Evolutionary conservation across 1,140 invertebrate species (phyloP), one percentile per base, ranked within the genome.

Genomic region (Drosophila kanapiae): DNA sequence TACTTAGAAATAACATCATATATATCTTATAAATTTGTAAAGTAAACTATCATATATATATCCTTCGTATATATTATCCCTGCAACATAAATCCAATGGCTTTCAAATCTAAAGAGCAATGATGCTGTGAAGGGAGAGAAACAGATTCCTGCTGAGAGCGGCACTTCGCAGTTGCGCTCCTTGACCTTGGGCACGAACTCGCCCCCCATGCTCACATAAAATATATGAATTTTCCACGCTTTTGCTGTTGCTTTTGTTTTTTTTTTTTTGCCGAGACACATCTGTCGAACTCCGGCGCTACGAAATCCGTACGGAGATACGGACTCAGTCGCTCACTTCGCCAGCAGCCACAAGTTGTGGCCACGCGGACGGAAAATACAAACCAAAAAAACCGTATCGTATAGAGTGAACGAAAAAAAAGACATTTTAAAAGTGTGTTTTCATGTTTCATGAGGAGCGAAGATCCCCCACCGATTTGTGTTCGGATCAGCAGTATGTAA

Each of bases 271-370:
- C 33, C 18, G 16, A 54, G 51, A 54, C 33, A 37, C 51, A 54
- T 54, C 51, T 54, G 51, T 14, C 9, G 48, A 51, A 33, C 64
- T 68, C 61, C 59, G 43, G 35, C 11, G 7, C 29, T n/a, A 3
- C 31, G 40, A 40, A 37, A 70, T 59, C 40, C 57, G 33, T 3
- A 35, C 42, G 13, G 14, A 57, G 27, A 49, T 23, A 40, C 29
- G 59, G 29, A 42, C 18, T 74, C 57, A 75, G 57, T 74, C 59
- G 51, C 76, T 65, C 48, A 64, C 45, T 65, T 88, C 61, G 78
- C 53, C 58, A 78, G 56, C 82, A 86, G 80, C 84, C 84, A 87
- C 83, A 88, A 83, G 84, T 87, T 87, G 82, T 69, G 83, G 80
- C 56, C 45, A 61, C 75, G 80, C 80, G 62, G 75, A 72, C 51